Percentiles rank a stretch among this genome's conserved stretches.
These are phyloP conservation scores for Phrynosoma platyrhinos DNA, from an alignment of 2,113 vertebrate genomes.

Conservation along the genomic window DNA sequence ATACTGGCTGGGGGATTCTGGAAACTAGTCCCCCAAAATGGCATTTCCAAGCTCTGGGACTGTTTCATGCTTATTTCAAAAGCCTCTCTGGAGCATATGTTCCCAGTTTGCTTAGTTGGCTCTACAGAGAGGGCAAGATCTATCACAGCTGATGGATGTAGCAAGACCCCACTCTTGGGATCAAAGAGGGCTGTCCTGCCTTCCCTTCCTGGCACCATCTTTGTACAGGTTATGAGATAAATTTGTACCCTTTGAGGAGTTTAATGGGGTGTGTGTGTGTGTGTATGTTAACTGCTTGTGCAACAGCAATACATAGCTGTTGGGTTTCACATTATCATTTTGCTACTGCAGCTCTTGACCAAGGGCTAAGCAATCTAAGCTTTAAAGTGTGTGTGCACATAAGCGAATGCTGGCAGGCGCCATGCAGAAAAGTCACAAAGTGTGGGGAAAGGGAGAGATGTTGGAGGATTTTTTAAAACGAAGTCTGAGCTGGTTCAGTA, in stretches of 20 bases:
- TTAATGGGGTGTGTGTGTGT: neutral
- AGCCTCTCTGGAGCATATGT: neutral
- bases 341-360: neutral
- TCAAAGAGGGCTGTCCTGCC: neutral
- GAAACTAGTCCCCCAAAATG: too few species aligned
- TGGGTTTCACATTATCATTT: neutral
- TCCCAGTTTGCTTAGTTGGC: too few species aligned
- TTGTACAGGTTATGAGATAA: neutral
- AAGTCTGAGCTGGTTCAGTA: slow-evolving; percentile 73
- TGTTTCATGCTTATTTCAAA: neutral
- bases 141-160: too few species aligned
- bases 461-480: slow-evolving; percentile 29
- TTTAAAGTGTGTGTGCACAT: slow-evolving; percentile 18
- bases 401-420: slow-evolving; percentile 64
- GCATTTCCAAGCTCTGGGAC: neutral
- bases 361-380: too few species aligned
- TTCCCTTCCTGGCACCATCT: neutral
- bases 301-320: neutral
- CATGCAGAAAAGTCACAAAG: slow-evolving; percentile 70
- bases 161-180: neutral
- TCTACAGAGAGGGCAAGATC: too few species aligned
- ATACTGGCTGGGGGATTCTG: neutral
- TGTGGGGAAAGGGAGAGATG: slow-evolving; percentile 28
- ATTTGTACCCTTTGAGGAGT: neutral
- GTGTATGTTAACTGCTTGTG: neutral